A percentile compares a stretch with the other conserved stretches of the same genome.
Conservation (phyloP, 2,797 vertebrate species). For the Epinephelus coioides region DNA sequence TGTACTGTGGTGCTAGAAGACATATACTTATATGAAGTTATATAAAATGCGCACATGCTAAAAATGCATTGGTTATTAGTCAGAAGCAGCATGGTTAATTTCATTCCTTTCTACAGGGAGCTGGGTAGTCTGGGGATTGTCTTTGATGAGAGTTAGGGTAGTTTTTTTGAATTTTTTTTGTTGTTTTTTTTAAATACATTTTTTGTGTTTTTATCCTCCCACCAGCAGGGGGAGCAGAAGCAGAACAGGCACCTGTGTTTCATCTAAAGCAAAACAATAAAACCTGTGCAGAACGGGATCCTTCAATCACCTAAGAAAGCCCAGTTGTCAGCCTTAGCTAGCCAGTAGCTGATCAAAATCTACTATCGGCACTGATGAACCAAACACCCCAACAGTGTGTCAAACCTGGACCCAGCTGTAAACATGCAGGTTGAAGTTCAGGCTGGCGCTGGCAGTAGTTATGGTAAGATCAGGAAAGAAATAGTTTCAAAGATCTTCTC, state of each 20-base stretch:
- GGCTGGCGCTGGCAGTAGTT: slow-evolving; percentile 31
- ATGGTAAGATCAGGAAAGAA: slow-evolving; percentile 24
- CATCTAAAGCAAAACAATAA: slow-evolving; percentile 81
- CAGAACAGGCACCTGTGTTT: slow-evolving; percentile 88
- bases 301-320: slow-evolving; percentile 62
- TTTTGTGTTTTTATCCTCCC: slow-evolving; percentile 75
- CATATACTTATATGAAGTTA: slow-evolving; percentile 68
- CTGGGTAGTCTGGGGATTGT: slow-evolving; percentile 81
- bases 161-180: slow-evolving; percentile 31
- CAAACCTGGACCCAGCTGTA: slow-evolving; percentile 39
- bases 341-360: slow-evolving; percentile 28
- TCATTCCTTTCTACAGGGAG: slow-evolving; percentile 81
- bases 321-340: slow-evolving; percentile 41
- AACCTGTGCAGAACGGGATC: slow-evolving; percentile 75
- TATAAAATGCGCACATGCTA: slow-evolving; percentile 83
- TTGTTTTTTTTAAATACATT: slow-evolving; percentile 23
- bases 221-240: slow-evolving; percentile 80
- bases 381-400: slow-evolving; percentile 18
- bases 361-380: slow-evolving; percentile 19
- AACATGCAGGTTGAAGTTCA: slow-evolving; percentile 34
- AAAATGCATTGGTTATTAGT: slow-evolving; percentile 85
- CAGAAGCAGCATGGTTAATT: slow-evolving; percentile 85
- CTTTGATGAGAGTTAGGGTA: slow-evolving; percentile 68
- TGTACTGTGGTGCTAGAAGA: slow-evolving; percentile 55
- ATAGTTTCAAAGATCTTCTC: not conserved